phyloP scores from a whole-genome alignment of 2,797 vertebrate genomes.

The Apodemus agrarius region DNA sequence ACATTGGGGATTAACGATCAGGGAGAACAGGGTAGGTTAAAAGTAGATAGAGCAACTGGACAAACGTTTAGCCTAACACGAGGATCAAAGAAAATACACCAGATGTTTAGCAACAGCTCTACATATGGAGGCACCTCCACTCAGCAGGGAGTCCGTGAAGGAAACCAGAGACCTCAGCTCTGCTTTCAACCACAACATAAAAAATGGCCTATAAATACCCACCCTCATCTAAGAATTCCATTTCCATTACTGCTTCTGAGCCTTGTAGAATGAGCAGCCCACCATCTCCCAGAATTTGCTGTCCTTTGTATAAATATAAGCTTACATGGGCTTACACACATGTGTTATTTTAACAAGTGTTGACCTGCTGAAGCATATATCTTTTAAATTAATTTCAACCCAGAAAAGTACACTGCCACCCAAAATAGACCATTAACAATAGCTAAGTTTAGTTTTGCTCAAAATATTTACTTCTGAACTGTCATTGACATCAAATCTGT shows the following conservation, averaged over 20 bases:
- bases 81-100: conserved; percentile 85
- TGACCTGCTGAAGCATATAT: neutral
- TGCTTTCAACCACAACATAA: conserved; percentile 86
- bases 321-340: neutral
- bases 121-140: conserved; percentile 80
- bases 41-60: conserved; percentile 86
- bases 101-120: conserved; percentile 87
- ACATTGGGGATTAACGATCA: conserved; percentile 79
- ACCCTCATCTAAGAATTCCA: conserved; percentile 77
- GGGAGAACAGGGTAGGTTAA: conserved; percentile 82
- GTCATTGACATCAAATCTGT: neutral
- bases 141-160: conserved; percentile 84
- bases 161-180: conserved; percentile 87
- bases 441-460: conserved; percentile 41
- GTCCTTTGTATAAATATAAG: neutral
- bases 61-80: conserved; percentile 84
- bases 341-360: neutral
- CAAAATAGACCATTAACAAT: neutral
- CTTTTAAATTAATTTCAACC: neutral
- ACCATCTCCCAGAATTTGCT: neutral
- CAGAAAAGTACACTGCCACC: neutral
- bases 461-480: conserved; percentile 43
- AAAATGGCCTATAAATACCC: conserved; percentile 84
- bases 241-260: conserved; percentile 79
- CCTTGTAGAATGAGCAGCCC: conserved; percentile 73